phyloP scores from a whole-genome alignment of 2,797 vertebrate species.

The Synaphobranchus kaupii region DNA sequence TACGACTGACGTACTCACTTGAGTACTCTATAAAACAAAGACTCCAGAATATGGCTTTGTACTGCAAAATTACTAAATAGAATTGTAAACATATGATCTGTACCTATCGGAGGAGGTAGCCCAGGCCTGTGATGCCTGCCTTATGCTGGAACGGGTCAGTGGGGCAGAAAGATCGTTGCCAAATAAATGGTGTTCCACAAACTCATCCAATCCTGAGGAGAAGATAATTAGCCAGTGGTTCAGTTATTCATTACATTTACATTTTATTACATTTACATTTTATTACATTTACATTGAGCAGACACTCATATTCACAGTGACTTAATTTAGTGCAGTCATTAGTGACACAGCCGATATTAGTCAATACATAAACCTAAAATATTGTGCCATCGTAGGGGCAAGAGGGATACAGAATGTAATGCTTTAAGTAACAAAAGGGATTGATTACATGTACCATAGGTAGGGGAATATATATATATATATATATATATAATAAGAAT shows the following conservation, averaged over 20 bases:
- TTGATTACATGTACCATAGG: no score
- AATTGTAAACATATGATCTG: no score
- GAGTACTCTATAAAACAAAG: not conserved
- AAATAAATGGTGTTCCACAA: slow-evolving; percentile 67
- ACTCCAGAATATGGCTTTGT: not conserved
- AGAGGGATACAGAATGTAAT: no score
- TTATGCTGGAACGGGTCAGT: slow-evolving; percentile 64
- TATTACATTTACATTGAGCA: not conserved
- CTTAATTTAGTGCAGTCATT: not conserved
- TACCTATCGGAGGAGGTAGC: slow-evolving; percentile 59
- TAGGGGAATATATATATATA: no score
- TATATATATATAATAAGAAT: no score
- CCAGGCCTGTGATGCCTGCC: slow-evolving; percentile 49
- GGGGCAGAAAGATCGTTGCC: slow-evolving; percentile 53
- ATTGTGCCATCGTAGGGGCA: no score
- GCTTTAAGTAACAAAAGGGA: no score
- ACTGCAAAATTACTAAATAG: not conserved
- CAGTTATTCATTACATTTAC: not conserved
- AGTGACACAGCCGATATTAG: no score
- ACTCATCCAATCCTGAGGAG: slow-evolving; percentile 69
- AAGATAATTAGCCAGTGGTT: slow-evolving; percentile 48
- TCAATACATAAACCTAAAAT: no score
- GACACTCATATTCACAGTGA: not conserved
- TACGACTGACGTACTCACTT: no score
- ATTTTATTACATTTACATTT: not conserved